phyloP scores from a whole-genome alignment of 1,140 invertebrate genomes.

The Caenorhabditis latens region DNA sequence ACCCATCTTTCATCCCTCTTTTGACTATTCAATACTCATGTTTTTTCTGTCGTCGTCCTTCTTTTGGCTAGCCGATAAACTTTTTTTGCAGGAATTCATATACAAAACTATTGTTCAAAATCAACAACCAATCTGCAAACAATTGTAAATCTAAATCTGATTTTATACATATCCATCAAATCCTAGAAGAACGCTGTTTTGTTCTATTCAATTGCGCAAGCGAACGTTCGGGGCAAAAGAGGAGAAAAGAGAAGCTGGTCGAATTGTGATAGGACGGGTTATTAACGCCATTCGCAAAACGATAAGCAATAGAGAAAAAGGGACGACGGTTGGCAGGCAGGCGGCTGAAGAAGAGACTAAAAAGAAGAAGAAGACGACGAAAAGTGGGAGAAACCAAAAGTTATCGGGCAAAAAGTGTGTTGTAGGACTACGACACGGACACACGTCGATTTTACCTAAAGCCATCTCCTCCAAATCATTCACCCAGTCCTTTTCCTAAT shows the following conservation, averaged over 20 bases:
- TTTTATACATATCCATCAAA: conserved; percentile 11
- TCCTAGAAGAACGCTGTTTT: conserved; percentile 24
- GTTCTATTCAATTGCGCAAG: conserved; percentile 49
- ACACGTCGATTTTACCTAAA: conserved; percentile 39
- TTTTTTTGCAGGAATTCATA: conserved; percentile 4
- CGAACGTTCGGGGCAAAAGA: not conserved
- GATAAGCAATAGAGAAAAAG: conserved; percentile 33
- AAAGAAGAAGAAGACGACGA: conserved; percentile 40
- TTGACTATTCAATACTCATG: conserved; percentile 46
- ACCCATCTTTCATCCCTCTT: conserved; percentile 39
- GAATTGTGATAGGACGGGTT: conserved; percentile 55
- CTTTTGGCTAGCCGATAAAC: not conserved
- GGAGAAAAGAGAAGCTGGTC: conserved; percentile 51
- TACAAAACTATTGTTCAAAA: not conserved
- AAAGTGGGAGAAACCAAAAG: conserved; percentile 43
- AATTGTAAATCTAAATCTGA: conserved; percentile 26
- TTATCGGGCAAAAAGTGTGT: conserved; percentile 54
- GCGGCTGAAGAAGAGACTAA: not conserved
- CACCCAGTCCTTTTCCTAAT: conserved; percentile 1
- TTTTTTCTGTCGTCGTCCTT: not conserved
- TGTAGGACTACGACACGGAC: conserved; percentile 38
- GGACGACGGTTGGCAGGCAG: conserved; percentile 36
- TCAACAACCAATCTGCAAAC: not conserved
- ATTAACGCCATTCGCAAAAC: conserved; percentile 56
- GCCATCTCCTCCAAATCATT: conserved; percentile 7